These are phyloP conservation scores for Drosophila multiciliata DNA, from an alignment of 2,888 invertebrate species.

Conservation along the genomic window DNA sequence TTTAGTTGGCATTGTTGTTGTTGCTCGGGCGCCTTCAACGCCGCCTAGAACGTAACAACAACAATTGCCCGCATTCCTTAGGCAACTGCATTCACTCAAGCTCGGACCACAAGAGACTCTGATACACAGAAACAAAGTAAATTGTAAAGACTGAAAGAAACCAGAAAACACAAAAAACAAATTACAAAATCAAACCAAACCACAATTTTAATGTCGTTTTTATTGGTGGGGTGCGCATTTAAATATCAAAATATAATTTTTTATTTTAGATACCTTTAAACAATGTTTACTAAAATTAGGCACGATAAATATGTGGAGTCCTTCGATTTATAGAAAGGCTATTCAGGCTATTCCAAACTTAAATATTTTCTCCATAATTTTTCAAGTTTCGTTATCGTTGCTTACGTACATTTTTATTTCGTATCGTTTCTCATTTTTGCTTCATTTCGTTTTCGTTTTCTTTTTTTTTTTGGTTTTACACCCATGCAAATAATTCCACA, in stretches of 20 bases:
- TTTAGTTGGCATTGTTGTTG: constrained; percentile 31
- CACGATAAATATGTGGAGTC: background rate
- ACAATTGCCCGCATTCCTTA: constrained; percentile 34
- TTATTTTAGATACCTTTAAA: background rate
- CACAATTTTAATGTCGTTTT: constrained; percentile 14
- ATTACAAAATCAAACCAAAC: constrained; percentile 11
- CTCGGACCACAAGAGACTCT: constrained; percentile 59
- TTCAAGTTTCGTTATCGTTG: background rate
- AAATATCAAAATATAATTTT: background rate
- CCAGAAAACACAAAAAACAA: constrained; percentile 23
- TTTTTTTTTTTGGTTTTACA: background rate
- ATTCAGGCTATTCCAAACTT: background rate
- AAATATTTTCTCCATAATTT: background rate
- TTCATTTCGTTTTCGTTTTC: background rate
- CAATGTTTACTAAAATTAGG: background rate
- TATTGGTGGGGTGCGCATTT: background rate
- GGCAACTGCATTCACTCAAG: constrained; percentile 17
- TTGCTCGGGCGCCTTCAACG: constrained; percentile 41
- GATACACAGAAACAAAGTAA: background rate
- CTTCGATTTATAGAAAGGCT: background rate
- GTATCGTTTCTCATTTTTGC: background rate
- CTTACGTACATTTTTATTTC: background rate
- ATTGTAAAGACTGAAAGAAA: constrained; percentile 52
- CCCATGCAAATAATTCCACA: background rate
- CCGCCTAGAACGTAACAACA: constrained; percentile 16